Percentiles rank a stretch among this genome's conserved stretches.
phyloP scores from a whole-genome alignment of 2,113 vertebrate genomes.

The Mola mola region DNA sequence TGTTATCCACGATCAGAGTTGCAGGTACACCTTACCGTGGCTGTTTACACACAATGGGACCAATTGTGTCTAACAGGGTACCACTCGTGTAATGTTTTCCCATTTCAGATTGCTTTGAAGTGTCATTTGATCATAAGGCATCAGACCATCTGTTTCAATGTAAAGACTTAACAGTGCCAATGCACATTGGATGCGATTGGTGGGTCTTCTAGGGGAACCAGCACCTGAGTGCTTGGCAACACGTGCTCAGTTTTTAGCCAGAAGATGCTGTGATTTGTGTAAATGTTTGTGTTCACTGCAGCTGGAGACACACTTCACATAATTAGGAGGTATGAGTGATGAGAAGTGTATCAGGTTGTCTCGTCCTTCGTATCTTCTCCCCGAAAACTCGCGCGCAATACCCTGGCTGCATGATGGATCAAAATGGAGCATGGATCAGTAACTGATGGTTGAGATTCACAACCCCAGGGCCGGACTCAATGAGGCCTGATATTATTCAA shows the following conservation, averaged over 20 bases:
- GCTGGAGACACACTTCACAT: constrained; percentile 14
- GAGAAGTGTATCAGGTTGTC: constrained; percentile 39
- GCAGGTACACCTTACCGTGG: background rate
- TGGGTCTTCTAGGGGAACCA: constrained; percentile 13
- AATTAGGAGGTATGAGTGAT: constrained; percentile 18
- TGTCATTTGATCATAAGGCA: constrained; percentile 12
- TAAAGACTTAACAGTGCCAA: constrained; percentile 36
- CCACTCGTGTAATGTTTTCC: background rate
- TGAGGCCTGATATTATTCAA: constrained; percentile 47
- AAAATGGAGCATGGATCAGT: constrained; percentile 50
- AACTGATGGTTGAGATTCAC: constrained; percentile 33
- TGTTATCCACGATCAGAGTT: constrained; percentile 26
- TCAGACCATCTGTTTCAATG: constrained; percentile 33
- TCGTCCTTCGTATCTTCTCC: constrained; percentile 10
- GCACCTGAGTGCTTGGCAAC: background rate
- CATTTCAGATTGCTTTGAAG: constrained; percentile 42
- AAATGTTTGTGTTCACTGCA: constrained; percentile 3
- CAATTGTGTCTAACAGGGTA: constrained; percentile 38
- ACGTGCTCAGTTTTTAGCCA: constrained; percentile 9
- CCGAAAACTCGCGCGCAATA: constrained; percentile 20
- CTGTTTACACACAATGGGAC: constrained; percentile 9
- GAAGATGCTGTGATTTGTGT: constrained; percentile 4
- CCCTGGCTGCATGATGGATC: constrained; percentile 55
- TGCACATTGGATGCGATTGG: constrained; percentile 13
- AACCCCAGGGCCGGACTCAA: constrained; percentile 34